Base-by-base conservation (phyloP, 2,113 vertebrate species). In the Boulengeromyrus knoepffleri region DNA sequence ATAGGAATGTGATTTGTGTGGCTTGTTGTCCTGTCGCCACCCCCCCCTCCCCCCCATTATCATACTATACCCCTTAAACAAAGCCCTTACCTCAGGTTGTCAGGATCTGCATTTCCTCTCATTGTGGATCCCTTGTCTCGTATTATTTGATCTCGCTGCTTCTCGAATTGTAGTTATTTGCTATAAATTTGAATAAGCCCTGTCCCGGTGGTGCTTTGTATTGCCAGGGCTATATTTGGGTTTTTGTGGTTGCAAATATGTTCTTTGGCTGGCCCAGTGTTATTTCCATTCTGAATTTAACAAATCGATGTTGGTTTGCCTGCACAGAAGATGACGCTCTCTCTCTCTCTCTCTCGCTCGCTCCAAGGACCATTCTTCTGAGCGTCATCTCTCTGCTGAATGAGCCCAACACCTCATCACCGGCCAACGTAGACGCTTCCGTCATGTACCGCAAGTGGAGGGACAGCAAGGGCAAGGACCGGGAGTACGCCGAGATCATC, bases 371-470 rank as follows among this genome's bases (percentile, higher is more conserved):
- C 87, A 97, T 97, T 87, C 96, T 97, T 19, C 95, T 97, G 90
- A 97, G 97, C 0, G 96, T 97, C 31, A 97, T 97, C 92, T 97
- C 97, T 0, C 94, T 97, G 86, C 94, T 97, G 88, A 97, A 97
- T 0, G 97, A 97, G 49, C 97, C 97, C 31, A 97, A 97, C 94
- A 97, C 97, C 0, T 97, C 96, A 66, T 97, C 97, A 0, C 97
- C 97, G 0, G 97, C 97, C 77, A 97, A 97, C 0, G 97, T 97
- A 88, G 97, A 97, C 0, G 96, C 97, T 6, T 97, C 97, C 0
- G 97, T 97, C 90, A 97, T 97, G 97, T 97, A 97, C 93, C 92
- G 97, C 74, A 97, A 95, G 58, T 97, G 97, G 97, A 96, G 97
- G 77, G 97, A 97, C 90, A 97, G 97, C 92, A 96, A 97, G 92